Conservation (phyloP, 2,797 vertebrate genomes). For the Spondyliosoma cantharus region DNA sequence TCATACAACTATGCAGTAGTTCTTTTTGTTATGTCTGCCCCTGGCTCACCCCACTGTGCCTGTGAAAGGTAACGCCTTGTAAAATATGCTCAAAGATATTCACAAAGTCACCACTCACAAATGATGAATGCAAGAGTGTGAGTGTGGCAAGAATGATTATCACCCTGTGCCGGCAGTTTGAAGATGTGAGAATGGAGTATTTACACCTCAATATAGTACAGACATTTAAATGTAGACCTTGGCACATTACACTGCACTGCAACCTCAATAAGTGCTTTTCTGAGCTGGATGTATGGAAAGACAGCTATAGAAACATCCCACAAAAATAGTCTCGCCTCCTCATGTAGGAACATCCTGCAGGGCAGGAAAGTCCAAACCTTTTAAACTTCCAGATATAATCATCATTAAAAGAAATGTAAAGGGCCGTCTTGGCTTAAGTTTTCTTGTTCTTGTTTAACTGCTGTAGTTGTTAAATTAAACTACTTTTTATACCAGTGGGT, state of each 20-base stretch:
- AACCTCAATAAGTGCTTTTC: constrained; percentile 19
- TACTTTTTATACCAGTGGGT: too few relatives aligned
- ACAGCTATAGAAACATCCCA: constrained; percentile 1
- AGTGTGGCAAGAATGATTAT: constrained; percentile 42
- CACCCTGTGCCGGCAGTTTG: neutral
- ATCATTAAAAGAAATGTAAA: constrained; percentile 28
- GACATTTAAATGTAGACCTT: constrained; percentile 53
- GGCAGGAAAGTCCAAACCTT: constrained; percentile 10
- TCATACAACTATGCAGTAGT: constrained; percentile 48
- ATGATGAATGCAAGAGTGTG: constrained; percentile 33
- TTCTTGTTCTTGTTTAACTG: neutral
- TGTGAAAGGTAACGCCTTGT: constrained; percentile 48
- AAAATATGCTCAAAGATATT: constrained; percentile 58
- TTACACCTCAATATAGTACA: constrained; percentile 43
- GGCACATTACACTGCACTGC: constrained; percentile 46
- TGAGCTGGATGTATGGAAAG: constrained; percentile 13
- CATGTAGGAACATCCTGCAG: constrained; percentile 14
- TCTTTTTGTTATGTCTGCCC: constrained; percentile 50
- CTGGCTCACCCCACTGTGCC: constrained; percentile 21
- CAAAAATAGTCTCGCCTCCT: constrained; percentile 31
- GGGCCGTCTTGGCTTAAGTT: constrained; percentile 1
- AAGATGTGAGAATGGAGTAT: constrained; percentile 44
- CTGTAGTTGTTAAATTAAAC: too few relatives aligned
- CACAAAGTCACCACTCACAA: constrained; percentile 51
- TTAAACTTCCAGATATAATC: constrained; percentile 32